Evolutionary conservation across 1,140 invertebrate species (phyloP), one percentile per base, ranked within the genome.

Genomic region (Nixonia krombeini): DNA sequence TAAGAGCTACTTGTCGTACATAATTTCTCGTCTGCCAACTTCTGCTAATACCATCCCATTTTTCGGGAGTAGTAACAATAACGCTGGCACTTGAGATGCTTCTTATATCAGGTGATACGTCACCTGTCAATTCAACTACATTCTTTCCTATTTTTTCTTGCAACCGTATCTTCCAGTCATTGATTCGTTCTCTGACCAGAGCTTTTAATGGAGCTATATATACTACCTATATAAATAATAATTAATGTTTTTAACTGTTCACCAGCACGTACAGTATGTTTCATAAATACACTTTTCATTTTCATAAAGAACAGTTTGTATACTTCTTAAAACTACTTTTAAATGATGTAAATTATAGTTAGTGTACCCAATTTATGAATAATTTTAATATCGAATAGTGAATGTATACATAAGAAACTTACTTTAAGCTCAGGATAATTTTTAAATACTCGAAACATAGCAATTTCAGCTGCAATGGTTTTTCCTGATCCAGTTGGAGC

Each of bases 171-270:
- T 93, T 95, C 98, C 98, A 99, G 80, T 99, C 98, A 25, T 92
- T 90, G 28, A 99, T 96, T 74, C 97, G 87, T 85, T 99, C 98
- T 62, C 97, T 89, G 0, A 99, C 98, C 5, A 99, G 84, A 29
- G 98, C 97, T 87, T 99, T 99, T 41, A 99, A 81, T 0, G 98
- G 98, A 0, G 98, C 98, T 75, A 99, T 99, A 76, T 99, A 99
- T 0, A 99, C 96, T 42, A 97, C 90, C 90, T 94, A 55, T 23
- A 74, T 51, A 63, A 31, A n/a, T n/a, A n/a, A n/a, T n/a, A n/a
- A n/a, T n/a, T n/a, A n/a, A n/a, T n/a, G n/a, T n/a, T n/a, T n/a
- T n/a, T n/a, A n/a, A n/a, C n/a, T n/a, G n/a, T n/a, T n/a, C n/a
- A n/a, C n/a, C n/a, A n/a, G n/a, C n/a, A n/a, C n/a, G n/a, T n/a